Percentiles rank a stretch among this genome's conserved stretches.
Evolutionary conservation across 2,797 vertebrate genomes (phyloP).

Genomic region (Aeoliscus strigatus): DNA sequence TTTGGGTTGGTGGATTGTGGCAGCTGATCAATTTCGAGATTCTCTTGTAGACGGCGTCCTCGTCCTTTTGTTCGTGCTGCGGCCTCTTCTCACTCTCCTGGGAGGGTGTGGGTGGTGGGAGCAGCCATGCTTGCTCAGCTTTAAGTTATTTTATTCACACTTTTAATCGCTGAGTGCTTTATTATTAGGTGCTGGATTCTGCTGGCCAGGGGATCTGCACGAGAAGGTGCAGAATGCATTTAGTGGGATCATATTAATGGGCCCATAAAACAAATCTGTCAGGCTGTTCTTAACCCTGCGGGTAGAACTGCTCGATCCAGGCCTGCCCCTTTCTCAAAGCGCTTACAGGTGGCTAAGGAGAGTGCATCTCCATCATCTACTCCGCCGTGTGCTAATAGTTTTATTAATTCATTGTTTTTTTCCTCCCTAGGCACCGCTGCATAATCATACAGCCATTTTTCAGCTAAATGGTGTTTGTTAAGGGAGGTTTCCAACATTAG

Average conservation of each 20-base stretch:
- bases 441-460: slow-evolving; percentile 72
- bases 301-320: slow-evolving; percentile 62
- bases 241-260: slow-evolving; percentile 78
- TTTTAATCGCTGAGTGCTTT: slow-evolving; percentile 82
- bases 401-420: slow-evolving; percentile 70
- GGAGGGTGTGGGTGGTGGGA: slow-evolving; percentile 75
- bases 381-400: slow-evolving; percentile 69
- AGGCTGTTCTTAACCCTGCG: slow-evolving; percentile 74
- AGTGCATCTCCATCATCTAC: slow-evolving; percentile 73
- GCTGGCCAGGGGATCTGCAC: slow-evolving; percentile 70
- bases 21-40: slow-evolving; percentile 78
- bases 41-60: slow-evolving; percentile 71
- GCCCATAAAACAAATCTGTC: slow-evolving; percentile 77
- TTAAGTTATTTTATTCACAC: slow-evolving; percentile 81
- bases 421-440: slow-evolving; percentile 51
- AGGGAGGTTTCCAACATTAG: slow-evolving; percentile 64
- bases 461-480: slow-evolving; percentile 73
- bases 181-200: slow-evolving; percentile 78
- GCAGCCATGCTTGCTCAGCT: slow-evolving; percentile 76
- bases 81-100: slow-evolving; percentile 61
- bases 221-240: slow-evolving; percentile 73
- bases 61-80: slow-evolving; percentile 74
- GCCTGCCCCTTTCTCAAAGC: slow-evolving; percentile 63
- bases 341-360: slow-evolving; percentile 75
- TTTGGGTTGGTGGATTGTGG: slow-evolving; percentile 56